A percentile compares a stretch with the other conserved stretches of the same genome.
phyloP scores from a whole-genome alignment of 2,113 vertebrate genomes.

The Labeo rohita region DNA sequence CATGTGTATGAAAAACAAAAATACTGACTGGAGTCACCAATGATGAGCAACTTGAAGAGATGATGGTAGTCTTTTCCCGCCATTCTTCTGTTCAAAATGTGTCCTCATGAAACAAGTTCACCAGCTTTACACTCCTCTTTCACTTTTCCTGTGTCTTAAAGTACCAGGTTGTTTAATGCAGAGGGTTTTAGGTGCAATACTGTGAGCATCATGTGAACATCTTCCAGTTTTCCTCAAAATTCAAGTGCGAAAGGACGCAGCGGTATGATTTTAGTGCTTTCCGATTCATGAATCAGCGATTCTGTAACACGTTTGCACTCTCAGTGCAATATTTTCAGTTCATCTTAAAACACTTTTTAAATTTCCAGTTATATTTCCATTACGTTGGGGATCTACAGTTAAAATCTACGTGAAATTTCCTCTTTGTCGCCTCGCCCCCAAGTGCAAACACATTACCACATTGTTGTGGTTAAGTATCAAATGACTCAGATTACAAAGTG shows the following conservation, averaged over 20 bases:
- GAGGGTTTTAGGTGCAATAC: conserved; percentile 10
- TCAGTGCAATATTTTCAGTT: conserved; percentile 42
- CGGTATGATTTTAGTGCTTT: background rate
- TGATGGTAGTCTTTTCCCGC: conserved; percentile 84
- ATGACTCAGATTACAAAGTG: background rate
- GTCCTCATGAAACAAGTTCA: conserved; percentile 17
- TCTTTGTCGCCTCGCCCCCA: background rate
- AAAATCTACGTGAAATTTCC: conserved; percentile 1
- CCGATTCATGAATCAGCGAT: background rate
- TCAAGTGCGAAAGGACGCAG: conserved; percentile 23
- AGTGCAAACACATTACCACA: conserved; percentile 34
- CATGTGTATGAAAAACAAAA: conserved; percentile 12
- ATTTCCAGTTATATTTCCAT: conserved; percentile 40
- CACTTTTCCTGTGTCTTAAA: conserved; percentile 2
- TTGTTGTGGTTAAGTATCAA: conserved; percentile 24
- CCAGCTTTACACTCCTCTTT: background rate
- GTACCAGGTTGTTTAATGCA: background rate
- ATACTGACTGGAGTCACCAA: conserved; percentile 85
- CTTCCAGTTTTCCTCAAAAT: conserved; percentile 52
- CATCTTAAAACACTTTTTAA: background rate
- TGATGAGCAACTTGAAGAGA: conserved; percentile 86
- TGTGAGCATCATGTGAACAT: conserved; percentile 9
- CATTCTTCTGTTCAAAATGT: conserved; percentile 64
- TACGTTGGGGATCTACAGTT: background rate
- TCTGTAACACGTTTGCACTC: background rate